A percentile compares a stretch with the other conserved stretches of the same genome.
These are phyloP conservation scores for Phylloscopus trochilus DNA, from an alignment of 2,113 vertebrate genomes.

Conservation along the genomic window DNA sequence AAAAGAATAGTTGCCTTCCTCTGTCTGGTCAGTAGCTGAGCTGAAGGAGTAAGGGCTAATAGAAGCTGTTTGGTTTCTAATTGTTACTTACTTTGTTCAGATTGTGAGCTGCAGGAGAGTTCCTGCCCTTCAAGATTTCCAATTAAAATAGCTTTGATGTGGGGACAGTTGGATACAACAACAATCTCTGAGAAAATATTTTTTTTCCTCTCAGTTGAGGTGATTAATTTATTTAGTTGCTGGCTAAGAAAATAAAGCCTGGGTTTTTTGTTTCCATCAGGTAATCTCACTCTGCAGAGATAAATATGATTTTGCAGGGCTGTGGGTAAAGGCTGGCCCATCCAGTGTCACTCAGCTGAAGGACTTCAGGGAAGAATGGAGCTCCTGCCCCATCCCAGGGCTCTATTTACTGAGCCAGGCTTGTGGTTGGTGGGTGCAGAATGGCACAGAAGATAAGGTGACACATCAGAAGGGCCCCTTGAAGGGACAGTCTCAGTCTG, in stretches of 20 bases:
- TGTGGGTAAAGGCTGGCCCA: not conserved
- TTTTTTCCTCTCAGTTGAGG: not conserved
- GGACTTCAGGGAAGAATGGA: not conserved
- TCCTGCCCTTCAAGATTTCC: not conserved
- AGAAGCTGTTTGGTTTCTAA: not conserved
- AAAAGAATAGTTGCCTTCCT: not conserved
- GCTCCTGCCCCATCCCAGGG: not conserved
- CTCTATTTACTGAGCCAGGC: not conserved
- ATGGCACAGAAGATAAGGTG: not conserved
- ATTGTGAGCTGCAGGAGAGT: not conserved
- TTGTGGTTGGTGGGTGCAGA: not conserved
- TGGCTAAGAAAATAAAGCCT: not conserved
- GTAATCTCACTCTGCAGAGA: not conserved
- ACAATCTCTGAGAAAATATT: not conserved
- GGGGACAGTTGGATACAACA: not conserved
- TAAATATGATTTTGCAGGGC: not conserved
- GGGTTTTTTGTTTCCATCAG: not conserved
- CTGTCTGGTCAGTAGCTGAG: not conserved
- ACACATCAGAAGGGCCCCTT: not conserved
- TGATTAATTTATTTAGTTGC: not conserved
- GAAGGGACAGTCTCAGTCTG: not conserved
- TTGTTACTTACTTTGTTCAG: not conserved
- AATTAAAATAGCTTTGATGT: not conserved
- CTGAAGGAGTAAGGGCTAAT: not conserved
- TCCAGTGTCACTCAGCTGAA: not conserved